A percentile compares a stretch with the other conserved stretches of the same genome.
Conservation (phyloP, 2,797 vertebrate genomes). For the Pempheris klunzingeri region DNA sequence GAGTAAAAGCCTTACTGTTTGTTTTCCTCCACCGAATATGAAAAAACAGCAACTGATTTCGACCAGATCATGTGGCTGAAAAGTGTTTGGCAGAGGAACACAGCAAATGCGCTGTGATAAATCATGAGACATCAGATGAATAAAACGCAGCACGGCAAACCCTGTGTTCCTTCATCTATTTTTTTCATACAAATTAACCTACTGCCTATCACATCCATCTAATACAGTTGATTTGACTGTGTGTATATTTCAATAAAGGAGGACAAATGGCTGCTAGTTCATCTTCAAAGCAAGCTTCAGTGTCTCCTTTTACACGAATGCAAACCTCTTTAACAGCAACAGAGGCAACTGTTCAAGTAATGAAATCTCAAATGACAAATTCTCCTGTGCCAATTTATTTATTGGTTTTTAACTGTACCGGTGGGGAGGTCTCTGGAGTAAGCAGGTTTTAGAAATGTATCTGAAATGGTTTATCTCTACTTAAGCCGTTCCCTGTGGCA, state of each 20-base stretch:
- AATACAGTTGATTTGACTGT: not conserved
- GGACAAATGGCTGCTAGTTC: not conserved
- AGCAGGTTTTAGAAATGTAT: constrained; percentile 41
- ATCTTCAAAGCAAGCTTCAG: not conserved
- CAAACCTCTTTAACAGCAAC: not conserved
- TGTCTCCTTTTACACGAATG: not conserved
- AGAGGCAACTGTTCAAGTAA: not conserved
- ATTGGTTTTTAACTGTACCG: constrained; percentile 8
- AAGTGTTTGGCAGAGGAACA: constrained; percentile 37
- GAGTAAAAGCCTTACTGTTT: constrained; percentile 16
- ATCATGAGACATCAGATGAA: constrained; percentile 21
- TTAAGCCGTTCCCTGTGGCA: constrained; percentile 43
- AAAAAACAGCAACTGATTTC: constrained; percentile 11
- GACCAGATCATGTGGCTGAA: constrained; percentile 25
- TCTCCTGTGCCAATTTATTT: constrained; percentile 12
- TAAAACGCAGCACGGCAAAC: constrained; percentile 13
- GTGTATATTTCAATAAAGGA: not conserved
- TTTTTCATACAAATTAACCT: constrained; percentile 9
- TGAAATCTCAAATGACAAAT: constrained; percentile 18
- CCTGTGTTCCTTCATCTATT: not conserved
- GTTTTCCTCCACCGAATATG: constrained; percentile 27
- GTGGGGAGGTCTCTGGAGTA: constrained; percentile 28
- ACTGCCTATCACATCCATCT: constrained; percentile 5
- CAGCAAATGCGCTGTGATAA: constrained; percentile 24
- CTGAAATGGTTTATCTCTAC: constrained; percentile 46